Evolutionary conservation across 2,797 vertebrate genomes (phyloP), one percentile per base, ranked within the genome.

Genomic region (Staurois parvus): DNA sequence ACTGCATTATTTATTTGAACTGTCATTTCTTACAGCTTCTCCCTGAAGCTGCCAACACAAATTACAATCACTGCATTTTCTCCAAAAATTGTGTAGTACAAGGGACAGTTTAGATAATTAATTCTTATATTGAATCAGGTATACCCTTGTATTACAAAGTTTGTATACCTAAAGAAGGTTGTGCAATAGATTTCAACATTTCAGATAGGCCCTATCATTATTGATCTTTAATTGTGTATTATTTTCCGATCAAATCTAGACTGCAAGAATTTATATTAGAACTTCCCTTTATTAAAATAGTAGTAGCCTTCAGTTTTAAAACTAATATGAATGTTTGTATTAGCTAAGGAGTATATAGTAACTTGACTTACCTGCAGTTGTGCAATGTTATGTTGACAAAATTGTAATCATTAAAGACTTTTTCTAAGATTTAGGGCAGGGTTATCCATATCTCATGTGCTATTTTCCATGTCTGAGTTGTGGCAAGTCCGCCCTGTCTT

Each of bases 381-480:
- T 21, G 48, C 48, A 17, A 52, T 17, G 19, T 56, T 56, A 9
- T 59, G 21, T 24, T 17, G 52, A 59, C 19, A 8, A 24, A 59
- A 24, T 8, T 59, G 21, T 24, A 59, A 59, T 59, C 52, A 24
- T 59, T 59, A 24, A 59, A 59, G 21, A 59, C 19, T 59, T 59
- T 59, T 59, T 24, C 52, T 6, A 59, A 59, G 19, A 8, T 72
- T 72, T 9, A 24, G 19, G 15, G 34, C 69, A 40, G 13, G 69
- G 5, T 48, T 45, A 42, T 11, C 28, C 72, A 45, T 73, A 73
- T 28, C 72, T 45, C 40, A 45, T n/a, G 40, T 73, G 40, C 72
- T 45, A 26, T 42, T 73, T 73, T 79, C 6, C 40, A 69, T 48
- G 10, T 30, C 64, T 79, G 40, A 79, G 34, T 17, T 69, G 30